These are phyloP conservation scores for Eptesicus fuscus DNA, from an alignment of 2,113 vertebrate genomes.

Conservation along the genomic window DNA sequence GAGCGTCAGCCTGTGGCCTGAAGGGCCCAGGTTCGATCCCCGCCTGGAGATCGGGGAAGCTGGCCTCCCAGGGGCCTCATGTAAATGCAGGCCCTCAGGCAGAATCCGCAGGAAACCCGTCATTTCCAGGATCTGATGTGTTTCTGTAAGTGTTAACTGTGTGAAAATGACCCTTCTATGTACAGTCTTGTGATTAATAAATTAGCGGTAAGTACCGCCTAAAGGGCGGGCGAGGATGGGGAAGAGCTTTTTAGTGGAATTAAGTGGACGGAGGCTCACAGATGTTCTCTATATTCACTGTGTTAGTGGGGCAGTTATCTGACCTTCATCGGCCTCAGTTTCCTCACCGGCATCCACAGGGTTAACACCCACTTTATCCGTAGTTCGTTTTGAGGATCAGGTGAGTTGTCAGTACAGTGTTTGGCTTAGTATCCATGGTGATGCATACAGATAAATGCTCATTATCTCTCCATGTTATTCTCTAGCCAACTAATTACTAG, in stretches of 20 bases:
- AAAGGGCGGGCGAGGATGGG: neutral
- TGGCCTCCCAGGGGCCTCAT: neutral
- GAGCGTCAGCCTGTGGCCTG: too few relatives aligned
- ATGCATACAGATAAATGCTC: neutral
- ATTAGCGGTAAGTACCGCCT: neutral
- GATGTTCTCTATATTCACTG: neutral
- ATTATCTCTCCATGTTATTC: neutral
- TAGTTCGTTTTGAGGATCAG: neutral
- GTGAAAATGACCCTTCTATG: neutral
- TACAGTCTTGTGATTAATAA: too few relatives aligned
- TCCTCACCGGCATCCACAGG: neutral
- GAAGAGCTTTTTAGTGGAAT: neutral
- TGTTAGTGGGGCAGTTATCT: neutral
- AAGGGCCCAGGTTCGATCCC: too few relatives aligned
- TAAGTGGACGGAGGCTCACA: neutral
- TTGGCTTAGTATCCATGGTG: neutral
- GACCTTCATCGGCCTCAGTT: neutral
- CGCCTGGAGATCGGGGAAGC: neutral
- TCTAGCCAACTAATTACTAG: neutral
- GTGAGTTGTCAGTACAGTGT: neutral
- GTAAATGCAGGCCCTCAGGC: neutral
- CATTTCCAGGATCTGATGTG: neutral
- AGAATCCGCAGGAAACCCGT: neutral
- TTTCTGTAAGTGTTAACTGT: neutral
- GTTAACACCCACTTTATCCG: neutral